Base-by-base conservation (phyloP, 1,140 invertebrate genomes). In the Drosophila melanogaster region DNA sequence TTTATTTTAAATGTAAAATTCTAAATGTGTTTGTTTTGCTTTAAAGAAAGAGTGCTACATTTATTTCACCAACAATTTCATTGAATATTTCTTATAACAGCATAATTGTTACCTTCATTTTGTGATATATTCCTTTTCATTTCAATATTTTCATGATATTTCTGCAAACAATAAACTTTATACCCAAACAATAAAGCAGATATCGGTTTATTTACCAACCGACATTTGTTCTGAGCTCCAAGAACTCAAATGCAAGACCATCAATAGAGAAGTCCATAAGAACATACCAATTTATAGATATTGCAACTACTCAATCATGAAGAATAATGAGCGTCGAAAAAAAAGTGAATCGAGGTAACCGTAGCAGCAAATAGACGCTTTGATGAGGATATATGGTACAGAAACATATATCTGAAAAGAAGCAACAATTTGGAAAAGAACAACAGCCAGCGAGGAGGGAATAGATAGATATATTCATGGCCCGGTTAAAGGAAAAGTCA, bases 401-500 rank as follows among this genome's bases (percentile, higher is more conserved):
- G 67, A 51, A 37, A 57, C 51, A 49, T 43, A 26, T 33, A 55
- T 53, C 37, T 47, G 40, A 70, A 71, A 57, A 57, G 65, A 70
- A 70, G 60, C 64, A 56, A 71, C 67, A 70, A 70, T 71, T 70
- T 57, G 57, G 49, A 71, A 67, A 71, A 57, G 67, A 70, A 71
- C 67, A 71, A 71, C 54, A 60, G 66, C 38, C 46, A 59, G 26
- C 41, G 24, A 53, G 37, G 24, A 65, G 44, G 37, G 26, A 49
- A 72, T 72, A 46, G 43, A 54, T 53, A 41, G 37, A 56, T 35
- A 65, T 8, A 38, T 65, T 44, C 64, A 53, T 37, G 26, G 46
- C 37, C 62, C 62, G 67, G 67, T 57, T 49, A 70, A 71, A 70
- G 26, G 64, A 71, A 85, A 86, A 87, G 83, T 81, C 81, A 87